phyloP scores from a whole-genome alignment of 2,888 invertebrate genomes.

The Drosophila trichaetosa region DNA sequence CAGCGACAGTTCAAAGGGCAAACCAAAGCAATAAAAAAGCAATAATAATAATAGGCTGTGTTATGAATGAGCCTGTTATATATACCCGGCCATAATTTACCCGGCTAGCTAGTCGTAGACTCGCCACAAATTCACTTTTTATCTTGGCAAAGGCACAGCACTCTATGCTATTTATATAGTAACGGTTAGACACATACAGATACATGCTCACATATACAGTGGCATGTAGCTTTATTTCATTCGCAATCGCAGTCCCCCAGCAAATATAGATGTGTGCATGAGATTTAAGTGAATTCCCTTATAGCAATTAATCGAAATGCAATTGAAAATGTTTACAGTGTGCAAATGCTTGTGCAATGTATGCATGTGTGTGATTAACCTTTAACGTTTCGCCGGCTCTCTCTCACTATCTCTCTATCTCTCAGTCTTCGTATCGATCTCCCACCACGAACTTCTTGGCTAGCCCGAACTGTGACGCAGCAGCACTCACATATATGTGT shows the following conservation, averaged over 20 bases:
- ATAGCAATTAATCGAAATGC: slow-evolving; percentile 5
- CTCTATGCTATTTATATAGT: slow-evolving; percentile 23
- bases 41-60: slow-evolving; percentile 26
- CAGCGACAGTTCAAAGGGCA: slow-evolving; percentile 36
- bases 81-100: slow-evolving; percentile 16
- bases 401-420: not conserved
- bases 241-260: not conserved
- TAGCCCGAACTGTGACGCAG: slow-evolving; percentile 16
- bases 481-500: slow-evolving; percentile 2
- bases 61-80: slow-evolving; percentile 12
- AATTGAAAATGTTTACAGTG: slow-evolving; percentile 8
- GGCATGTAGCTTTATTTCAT: not conserved
- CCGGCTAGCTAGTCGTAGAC: slow-evolving; percentile 2
- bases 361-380: not conserved
- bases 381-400: not conserved
- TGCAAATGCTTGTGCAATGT: not conserved
- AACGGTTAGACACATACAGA: slow-evolving; percentile 16
- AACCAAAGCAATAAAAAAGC: not conserved
- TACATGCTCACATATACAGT: not conserved
- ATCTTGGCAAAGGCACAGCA: slow-evolving; percentile 15
- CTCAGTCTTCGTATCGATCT: slow-evolving; percentile 8
- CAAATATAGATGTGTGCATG: slow-evolving; percentile 8
- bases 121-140: slow-evolving; percentile 12
- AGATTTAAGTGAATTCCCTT: not conserved
- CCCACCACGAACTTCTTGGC: not conserved